Percentiles rank a stretch among this genome's conserved stretches.
Evolutionary conservation across 23 tunicate species (phyloP).

Genomic region (Styela clava): DNA sequence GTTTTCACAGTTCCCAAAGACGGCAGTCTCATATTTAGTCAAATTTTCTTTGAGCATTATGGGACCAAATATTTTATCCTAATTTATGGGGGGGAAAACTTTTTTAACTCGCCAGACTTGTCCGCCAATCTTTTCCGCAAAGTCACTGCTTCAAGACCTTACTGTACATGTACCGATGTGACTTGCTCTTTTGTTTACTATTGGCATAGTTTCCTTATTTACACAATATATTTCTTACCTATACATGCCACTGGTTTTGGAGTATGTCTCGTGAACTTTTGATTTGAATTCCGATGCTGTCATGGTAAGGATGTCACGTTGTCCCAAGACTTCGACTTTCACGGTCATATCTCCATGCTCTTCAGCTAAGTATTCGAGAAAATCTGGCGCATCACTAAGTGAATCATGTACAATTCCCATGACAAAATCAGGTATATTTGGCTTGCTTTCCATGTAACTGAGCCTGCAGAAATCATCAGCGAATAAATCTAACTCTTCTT

Average conservation of each 20-base stretch:
- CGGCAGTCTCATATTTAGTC: too few species aligned
- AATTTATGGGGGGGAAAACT: too few species aligned
- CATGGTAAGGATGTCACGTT: constrained; percentile 67
- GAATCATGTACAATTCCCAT: constrained; percentile 94
- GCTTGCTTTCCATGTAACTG: constrained; percentile 53
- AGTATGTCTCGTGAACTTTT: constrained; percentile 67
- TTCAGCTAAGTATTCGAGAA: constrained; percentile 81
- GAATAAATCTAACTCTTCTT: constrained; percentile 51
- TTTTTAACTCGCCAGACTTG: too few species aligned
- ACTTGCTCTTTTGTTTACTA: too few species aligned
- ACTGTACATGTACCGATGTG: too few species aligned
- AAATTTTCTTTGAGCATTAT: too few species aligned
- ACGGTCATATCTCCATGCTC: constrained; percentile 68
- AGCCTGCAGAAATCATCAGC: constrained; percentile 82
- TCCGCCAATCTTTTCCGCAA: too few species aligned
- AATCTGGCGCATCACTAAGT: constrained; percentile 63
- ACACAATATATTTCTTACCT: too few species aligned
- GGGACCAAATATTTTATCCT: too few species aligned
- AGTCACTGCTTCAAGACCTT: too few species aligned
- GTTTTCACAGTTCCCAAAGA: too few species aligned
- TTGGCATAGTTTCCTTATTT: too few species aligned
- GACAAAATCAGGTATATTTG: constrained; percentile 62
- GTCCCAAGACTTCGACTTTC: constrained; percentile 82
- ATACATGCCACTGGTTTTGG: constrained; percentile 84
- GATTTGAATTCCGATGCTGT: constrained; percentile 55